A percentile compares a stretch with the other conserved stretches of the same genome.
phyloP scores from a whole-genome alignment of 1,140 invertebrate genomes.

The Trichonephila clavata region DNA sequence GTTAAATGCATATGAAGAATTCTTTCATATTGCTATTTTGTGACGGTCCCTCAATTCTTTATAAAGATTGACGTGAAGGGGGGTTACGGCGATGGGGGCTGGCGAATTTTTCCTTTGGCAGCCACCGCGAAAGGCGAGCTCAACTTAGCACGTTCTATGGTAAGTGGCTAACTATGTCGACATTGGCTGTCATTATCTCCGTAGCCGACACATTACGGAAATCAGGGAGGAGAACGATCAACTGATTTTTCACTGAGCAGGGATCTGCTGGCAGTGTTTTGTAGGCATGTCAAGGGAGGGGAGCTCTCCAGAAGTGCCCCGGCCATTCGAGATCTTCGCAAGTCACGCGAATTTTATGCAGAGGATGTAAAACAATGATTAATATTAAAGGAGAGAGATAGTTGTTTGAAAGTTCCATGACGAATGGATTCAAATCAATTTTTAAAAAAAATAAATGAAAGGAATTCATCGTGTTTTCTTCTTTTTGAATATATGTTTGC shows the following conservation, averaged over 20 bases:
- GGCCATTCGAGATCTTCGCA: neutral
- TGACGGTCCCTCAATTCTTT: neutral
- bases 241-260: constrained; percentile 12
- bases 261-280: constrained; percentile 1
- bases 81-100: neutral
- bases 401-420: neutral
- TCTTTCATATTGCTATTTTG: neutral
- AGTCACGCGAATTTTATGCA: neutral
- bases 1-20: neutral
- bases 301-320: neutral
- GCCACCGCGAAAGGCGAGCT: constrained; percentile 28
- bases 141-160: constrained; percentile 33
- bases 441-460: too few relatives aligned
- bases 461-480: too few relatives aligned
- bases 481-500: too few relatives aligned
- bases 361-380: too few relatives aligned
- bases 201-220: constrained; percentile 30
- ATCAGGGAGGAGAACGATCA: constrained; percentile 34
- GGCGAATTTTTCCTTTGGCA: constrained; percentile 38
- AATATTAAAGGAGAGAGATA: too few relatives aligned
- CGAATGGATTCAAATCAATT: neutral
- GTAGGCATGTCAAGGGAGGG: neutral
- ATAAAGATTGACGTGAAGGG: constrained; percentile 34
- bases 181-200: constrained; percentile 40
- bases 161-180: constrained; percentile 52